Conservation (phyloP, 2,113 vertebrate genomes). For the Amia ocellicauda region DNA sequence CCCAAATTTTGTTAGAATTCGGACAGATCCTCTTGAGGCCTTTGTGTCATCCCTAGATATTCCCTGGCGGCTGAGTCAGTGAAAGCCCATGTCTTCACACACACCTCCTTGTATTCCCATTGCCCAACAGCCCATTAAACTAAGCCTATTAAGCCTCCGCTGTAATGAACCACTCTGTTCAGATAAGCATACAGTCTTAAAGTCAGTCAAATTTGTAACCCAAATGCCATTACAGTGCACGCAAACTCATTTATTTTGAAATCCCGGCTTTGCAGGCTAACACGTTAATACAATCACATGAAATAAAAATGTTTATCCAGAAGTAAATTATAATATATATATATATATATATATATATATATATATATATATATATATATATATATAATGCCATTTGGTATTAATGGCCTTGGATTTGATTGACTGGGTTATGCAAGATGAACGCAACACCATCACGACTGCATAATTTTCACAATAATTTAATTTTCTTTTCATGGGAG, state of each 20-base stretch:
- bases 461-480: background rate
- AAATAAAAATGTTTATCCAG: background rate
- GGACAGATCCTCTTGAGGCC: no score
- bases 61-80: background rate
- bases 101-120: background rate
- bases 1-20: no score
- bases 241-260: background rate
- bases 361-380: no score
- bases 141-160: background rate
- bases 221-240: background rate
- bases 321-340: background rate
- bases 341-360: no score
- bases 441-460: background rate
- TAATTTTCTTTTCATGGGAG: background rate
- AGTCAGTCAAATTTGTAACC: background rate
- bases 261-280: background rate
- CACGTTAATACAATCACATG: background rate
- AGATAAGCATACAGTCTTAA: conserved; percentile 1
- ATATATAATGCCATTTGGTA: background rate
- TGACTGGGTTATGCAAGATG: background rate
- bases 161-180: background rate
- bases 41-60: no score
- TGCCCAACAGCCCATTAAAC: background rate
- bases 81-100: background rate
- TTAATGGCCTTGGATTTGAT: background rate